Base-by-base conservation (phyloP, 2,797 vertebrate species). In the Hippocampus kuda region DNA sequence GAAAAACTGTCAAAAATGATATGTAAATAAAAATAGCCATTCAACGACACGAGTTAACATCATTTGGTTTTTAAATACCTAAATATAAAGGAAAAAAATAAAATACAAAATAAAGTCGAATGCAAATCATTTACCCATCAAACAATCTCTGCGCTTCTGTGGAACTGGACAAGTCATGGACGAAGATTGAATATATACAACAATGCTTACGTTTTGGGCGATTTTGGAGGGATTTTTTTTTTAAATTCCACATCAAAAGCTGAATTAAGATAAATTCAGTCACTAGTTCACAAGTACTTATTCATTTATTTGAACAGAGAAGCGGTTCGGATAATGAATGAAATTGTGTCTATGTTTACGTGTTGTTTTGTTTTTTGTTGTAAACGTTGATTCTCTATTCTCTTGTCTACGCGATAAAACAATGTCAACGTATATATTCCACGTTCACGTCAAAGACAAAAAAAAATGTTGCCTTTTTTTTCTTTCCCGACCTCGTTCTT, bases 171-270 rank as follows among this genome's bases (percentile, higher is more conserved):
- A 34, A 54, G 7, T 27, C 48, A 34, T 9, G 15, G 20, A 70
- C 61, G 38, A 42, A 70, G 68, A 70, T 65, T 49, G 61, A 65
- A 41, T 65, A 64, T 56, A 3, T 20, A 20, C 6, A 27, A 2
- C 1, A 12, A n/a, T 24, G 27, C 26, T 41, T 13, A 41, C 15
- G 22, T 49, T 67, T n/a, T 38, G 12, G 27, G 7, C 41, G 12
- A 15, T 2, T 16, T 16, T 13, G 1, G 24, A 26, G 15, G 22
- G 22, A n/a, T n/a, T n/a, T 22, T 22, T 7, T 22, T 5, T 7
- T 51, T 5, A 2, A 13, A 46, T 46, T 46, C 15, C 11, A 44
- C 42, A 20, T 51, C 5, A 22, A 51, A 8, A 8, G 16, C 18
- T 51, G 20, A 51, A 22, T 51, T 51, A 7, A 2, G 22, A 9